A percentile compares a stretch with the other conserved stretches of the same genome.
Conservation (phyloP, 2,113 vertebrate species). For the Pyxicephalus adspersus region DNA sequence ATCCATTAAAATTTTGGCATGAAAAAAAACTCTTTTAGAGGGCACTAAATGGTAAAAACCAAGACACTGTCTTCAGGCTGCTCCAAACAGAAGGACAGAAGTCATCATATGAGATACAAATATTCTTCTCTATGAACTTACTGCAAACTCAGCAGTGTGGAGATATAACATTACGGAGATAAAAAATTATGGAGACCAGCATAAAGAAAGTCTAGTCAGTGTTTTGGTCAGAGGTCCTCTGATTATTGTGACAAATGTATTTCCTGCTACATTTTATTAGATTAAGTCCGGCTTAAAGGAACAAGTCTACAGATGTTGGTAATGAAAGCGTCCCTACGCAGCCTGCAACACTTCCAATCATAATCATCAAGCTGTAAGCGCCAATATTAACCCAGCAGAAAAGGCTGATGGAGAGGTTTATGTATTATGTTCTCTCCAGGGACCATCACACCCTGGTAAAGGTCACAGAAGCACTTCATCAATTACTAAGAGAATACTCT, state of each 20-base stretch:
- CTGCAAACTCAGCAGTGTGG: too few species aligned
- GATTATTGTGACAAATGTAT: slow-evolving; percentile 59
- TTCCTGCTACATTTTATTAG: slow-evolving; percentile 56
- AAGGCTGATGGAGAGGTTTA: slow-evolving; percentile 60
- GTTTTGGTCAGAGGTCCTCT: slow-evolving; percentile 9
- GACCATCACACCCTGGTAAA: slow-evolving; percentile 64
- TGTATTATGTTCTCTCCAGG: slow-evolving; percentile 62
- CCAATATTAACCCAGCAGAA: slow-evolving; percentile 63
- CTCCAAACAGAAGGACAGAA: too few species aligned
- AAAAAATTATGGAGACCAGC: too few species aligned
- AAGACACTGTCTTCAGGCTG: too few species aligned
- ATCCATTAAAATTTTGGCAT: too few species aligned
- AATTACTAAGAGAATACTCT: slow-evolving; percentile 61
- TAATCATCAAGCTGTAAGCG: slow-evolving; percentile 62
- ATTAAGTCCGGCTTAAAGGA: slow-evolving; percentile 57
- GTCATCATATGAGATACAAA: too few species aligned
- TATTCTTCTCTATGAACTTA: too few species aligned
- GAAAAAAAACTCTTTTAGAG: too few species aligned
- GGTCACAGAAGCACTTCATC: slow-evolving; percentile 70
- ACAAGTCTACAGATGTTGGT: slow-evolving; percentile 51
- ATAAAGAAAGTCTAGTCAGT: not conserved
- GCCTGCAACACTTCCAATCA: slow-evolving; percentile 64
- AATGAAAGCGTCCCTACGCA: slow-evolving; percentile 61
- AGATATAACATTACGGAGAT: not conserved
- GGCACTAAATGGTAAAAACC: too few species aligned